Percentiles rank a stretch among this genome's conserved stretches.
Evolutionary conservation across 2,113 vertebrate genomes (phyloP).

Genomic region (Marmota monax): DNA sequence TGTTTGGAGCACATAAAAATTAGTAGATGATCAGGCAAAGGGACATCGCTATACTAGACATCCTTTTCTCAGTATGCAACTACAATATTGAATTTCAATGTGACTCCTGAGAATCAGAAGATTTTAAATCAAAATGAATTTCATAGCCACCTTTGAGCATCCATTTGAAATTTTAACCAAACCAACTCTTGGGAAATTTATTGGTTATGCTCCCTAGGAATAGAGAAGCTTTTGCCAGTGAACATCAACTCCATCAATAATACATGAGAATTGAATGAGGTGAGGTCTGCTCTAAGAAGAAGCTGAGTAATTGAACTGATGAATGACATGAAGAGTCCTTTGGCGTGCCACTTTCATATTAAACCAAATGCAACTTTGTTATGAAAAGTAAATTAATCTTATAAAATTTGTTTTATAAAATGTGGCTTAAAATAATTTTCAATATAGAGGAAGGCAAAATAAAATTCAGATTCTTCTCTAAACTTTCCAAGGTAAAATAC

Average conservation of each 20-base stretch:
- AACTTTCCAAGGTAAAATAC: background rate
- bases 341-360: background rate
- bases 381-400: background rate
- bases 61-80: background rate
- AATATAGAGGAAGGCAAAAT: background rate
- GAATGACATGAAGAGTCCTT: background rate
- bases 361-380: slow-evolving; percentile 3
- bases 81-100: background rate
- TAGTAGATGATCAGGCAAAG: background rate
- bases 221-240: background rate
- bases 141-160: background rate
- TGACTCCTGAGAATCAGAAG: background rate
- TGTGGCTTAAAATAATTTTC: background rate
- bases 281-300: background rate
- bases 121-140: background rate
- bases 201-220: background rate
- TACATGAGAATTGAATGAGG: background rate
- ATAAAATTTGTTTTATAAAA: background rate
- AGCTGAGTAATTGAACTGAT: background rate
- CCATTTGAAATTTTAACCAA: background rate
- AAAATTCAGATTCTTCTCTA: slow-evolving; percentile 22
- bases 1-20: background rate
- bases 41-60: background rate
- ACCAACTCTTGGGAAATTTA: background rate
- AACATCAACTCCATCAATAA: background rate